phyloP scores from a whole-genome alignment of 2,797 vertebrate genomes.

The Melanotaenia trifasciata region DNA sequence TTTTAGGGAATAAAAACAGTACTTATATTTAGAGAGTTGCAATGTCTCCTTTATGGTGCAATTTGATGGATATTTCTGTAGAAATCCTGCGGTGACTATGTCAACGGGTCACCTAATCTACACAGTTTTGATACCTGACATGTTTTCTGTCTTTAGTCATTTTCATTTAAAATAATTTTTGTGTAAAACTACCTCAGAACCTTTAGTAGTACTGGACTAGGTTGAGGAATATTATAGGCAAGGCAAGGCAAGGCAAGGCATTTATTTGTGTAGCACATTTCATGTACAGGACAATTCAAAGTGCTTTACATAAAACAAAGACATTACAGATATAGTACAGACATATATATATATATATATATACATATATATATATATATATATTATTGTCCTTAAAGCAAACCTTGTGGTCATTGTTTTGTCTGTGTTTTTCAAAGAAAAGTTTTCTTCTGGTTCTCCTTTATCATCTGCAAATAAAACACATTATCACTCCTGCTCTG shows the following conservation, averaged over 20 bases:
- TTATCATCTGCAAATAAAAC: neutral
- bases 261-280: too few relatives aligned
- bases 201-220: too few relatives aligned
- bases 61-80: slow-evolving; percentile 10
- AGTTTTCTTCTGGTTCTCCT: neutral
- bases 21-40: slow-evolving; percentile 10
- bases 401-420: too few relatives aligned
- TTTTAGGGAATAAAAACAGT: slow-evolving; percentile 9
- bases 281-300: too few relatives aligned
- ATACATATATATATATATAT: too few relatives aligned
- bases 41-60: slow-evolving; percentile 4
- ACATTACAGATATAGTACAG: too few relatives aligned
- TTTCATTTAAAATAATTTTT: neutral
- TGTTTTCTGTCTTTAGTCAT: neutral
- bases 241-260: too few relatives aligned
- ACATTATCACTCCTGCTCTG: neutral
- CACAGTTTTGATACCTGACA: neutral
- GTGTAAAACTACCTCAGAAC: too few relatives aligned
- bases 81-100: neutral
- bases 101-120: neutral
- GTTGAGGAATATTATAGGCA: too few relatives aligned
- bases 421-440: neutral
- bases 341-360: too few relatives aligned
- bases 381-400: too few relatives aligned
- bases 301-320: too few relatives aligned